These are phyloP conservation scores for Eupithecia inturbata DNA, from an alignment of 2,888 invertebrate genomes.

Conservation along the genomic window DNA sequence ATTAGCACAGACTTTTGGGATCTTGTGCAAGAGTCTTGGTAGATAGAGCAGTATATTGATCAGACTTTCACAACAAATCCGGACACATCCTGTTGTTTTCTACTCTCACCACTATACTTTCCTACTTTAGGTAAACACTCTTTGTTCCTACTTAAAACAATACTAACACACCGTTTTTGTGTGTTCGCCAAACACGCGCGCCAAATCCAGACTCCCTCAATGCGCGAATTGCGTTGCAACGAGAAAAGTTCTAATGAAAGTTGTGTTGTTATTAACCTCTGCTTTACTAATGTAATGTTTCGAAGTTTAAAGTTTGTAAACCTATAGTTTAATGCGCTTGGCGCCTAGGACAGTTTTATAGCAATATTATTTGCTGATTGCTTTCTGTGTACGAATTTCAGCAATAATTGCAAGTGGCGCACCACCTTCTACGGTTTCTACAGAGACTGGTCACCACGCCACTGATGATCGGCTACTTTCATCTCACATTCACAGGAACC, in stretches of 20 bases:
- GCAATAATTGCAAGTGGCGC: neutral
- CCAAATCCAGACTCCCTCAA: slow-evolving; percentile 27
- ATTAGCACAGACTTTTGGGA: no score
- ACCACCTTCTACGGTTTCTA: neutral
- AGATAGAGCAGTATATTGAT: no score
- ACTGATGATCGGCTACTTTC: neutral
- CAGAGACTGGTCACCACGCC: neutral
- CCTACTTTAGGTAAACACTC: slow-evolving; percentile 24
- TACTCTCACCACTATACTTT: neutral
- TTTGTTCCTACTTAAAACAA: slow-evolving; percentile 28
- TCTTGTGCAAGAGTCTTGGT: no score
- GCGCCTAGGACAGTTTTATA: neutral
- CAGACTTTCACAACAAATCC: neutral
- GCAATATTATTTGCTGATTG: neutral
- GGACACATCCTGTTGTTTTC: neutral
- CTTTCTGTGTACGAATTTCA: neutral
- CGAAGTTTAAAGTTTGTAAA: neutral
- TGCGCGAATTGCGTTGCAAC: slow-evolving; percentile 30
- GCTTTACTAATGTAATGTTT: neutral
- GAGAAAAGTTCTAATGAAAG: slow-evolving; percentile 24
- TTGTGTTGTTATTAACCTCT: slow-evolving; percentile 15
- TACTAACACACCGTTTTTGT: slow-evolving; percentile 21
- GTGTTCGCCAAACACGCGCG: slow-evolving; percentile 17
- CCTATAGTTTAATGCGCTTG: neutral
- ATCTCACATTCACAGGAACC: neutral